Conservation (phyloP, 2,113 vertebrate genomes). For the Corythoichthys haematopterus region DNA sequence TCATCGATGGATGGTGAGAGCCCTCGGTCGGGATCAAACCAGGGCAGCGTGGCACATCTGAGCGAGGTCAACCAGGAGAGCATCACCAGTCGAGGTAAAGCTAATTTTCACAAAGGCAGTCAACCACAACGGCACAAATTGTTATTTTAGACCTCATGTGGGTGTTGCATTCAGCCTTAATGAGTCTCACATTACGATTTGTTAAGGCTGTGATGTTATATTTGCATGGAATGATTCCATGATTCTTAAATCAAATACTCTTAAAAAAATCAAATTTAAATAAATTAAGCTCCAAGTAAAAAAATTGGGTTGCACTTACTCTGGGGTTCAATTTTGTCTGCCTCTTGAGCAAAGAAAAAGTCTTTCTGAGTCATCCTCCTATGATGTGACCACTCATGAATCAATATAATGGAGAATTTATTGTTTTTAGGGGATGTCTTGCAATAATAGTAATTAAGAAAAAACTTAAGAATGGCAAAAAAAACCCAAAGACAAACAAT, state of each 20-base stretch:
- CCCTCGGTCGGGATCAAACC: conserved; percentile 87
- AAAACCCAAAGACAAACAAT: too few relatives aligned
- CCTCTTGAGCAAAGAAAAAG: conserved; percentile 18
- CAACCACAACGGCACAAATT: conserved; percentile 16
- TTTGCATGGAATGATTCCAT: conserved; percentile 19
- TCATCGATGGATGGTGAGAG: conserved; percentile 96
- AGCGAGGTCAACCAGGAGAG: conserved; percentile 93
- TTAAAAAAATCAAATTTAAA: neutral
- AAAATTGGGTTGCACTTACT: conserved; percentile 14
- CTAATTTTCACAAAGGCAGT: neutral
- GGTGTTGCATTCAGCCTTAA: neutral
- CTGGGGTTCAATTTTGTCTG: conserved; percentile 9
- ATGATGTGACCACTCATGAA: conserved; percentile 33
- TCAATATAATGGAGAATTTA: neutral
- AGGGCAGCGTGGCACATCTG: conserved; percentile 87
- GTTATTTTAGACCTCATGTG: conserved; percentile 15
- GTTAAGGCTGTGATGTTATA: conserved; percentile 13
- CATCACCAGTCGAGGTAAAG: conserved; percentile 76
- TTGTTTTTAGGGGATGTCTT: too few relatives aligned
- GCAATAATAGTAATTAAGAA: too few relatives aligned
- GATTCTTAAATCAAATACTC: conserved; percentile 21
- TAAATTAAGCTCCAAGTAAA: neutral
- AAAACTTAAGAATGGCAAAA: too few relatives aligned
- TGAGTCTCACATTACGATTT: neutral
- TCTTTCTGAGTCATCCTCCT: conserved; percentile 14